phyloP scores from a whole-genome alignment of 2,113 vertebrate species.

The Saimiri boliviensis region DNA sequence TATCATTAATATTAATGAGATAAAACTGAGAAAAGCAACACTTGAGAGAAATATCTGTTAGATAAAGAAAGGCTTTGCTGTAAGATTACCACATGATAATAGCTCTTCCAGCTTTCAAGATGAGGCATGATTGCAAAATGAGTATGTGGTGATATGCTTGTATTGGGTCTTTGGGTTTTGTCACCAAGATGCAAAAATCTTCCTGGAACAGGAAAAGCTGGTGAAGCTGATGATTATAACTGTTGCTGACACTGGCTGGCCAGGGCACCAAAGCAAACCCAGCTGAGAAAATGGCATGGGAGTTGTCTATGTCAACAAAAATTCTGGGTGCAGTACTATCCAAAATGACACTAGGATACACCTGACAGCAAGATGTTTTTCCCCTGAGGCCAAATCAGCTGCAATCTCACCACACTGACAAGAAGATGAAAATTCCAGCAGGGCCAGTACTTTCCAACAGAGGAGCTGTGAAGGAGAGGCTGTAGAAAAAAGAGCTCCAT shows the following conservation, averaged over 20 bases:
- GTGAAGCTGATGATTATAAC: background rate
- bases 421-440: background rate
- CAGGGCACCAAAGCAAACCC: background rate
- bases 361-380: background rate
- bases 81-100: background rate
- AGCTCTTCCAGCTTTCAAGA: background rate
- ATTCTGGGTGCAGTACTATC: background rate
- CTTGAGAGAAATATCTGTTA: background rate
- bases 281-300: background rate
- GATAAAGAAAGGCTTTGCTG: background rate
- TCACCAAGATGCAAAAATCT: background rate
- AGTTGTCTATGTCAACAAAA: background rate
- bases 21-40: slow-evolving; percentile 11
- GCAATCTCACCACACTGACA: slow-evolving; percentile 3
- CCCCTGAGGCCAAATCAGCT: background rate
- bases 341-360: background rate
- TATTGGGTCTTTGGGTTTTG: background rate
- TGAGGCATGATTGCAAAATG: background rate
- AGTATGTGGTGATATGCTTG: background rate
- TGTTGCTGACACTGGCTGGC: background rate
- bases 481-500: background rate
- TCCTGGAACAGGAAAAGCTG: background rate
- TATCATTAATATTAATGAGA: background rate
- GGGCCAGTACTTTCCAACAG: background rate
- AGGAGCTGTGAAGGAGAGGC: background rate